Conservation (phyloP, 2,113 vertebrate genomes). For the Columba livia region DNA sequence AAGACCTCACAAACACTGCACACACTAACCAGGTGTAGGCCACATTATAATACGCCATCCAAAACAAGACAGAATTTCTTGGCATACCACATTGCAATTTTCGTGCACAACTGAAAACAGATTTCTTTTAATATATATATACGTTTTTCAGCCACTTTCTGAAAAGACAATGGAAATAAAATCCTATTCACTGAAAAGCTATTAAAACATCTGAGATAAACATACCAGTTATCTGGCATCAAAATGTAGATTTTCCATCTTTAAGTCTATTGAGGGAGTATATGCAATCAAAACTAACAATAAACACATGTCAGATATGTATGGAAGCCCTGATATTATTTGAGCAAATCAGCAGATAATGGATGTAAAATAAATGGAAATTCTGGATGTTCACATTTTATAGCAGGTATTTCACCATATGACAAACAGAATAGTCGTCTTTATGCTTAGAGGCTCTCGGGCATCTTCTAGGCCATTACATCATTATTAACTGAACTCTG, state of each 20-base stretch:
- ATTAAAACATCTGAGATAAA: slow-evolving; percentile 32
- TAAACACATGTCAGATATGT: not conserved
- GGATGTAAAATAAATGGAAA: not conserved
- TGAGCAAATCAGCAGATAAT: not conserved
- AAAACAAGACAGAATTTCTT: slow-evolving; percentile 26
- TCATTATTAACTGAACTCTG: not conserved
- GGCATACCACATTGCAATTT: not conserved
- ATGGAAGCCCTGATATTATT: not conserved
- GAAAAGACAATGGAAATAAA: slow-evolving; percentile 32
- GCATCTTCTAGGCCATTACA: not conserved
- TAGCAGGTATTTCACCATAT: not conserved
- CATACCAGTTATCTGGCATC: not conserved
- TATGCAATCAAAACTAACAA: not conserved
- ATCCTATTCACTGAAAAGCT: slow-evolving; percentile 13
- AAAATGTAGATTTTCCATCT: not conserved
- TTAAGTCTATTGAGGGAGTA: not conserved
- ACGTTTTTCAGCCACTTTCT: slow-evolving; percentile 7
- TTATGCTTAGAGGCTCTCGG: not conserved
- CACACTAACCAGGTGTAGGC: not conserved
- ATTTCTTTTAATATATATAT: not conserved
- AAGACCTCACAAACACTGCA: not conserved
- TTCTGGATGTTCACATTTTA: not conserved
- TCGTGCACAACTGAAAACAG: not conserved
- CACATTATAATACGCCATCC: not conserved
- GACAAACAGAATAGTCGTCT: not conserved